phyloP scores from a whole-genome alignment of 2,113 vertebrate species.

The Coracopsis vasa region DNA sequence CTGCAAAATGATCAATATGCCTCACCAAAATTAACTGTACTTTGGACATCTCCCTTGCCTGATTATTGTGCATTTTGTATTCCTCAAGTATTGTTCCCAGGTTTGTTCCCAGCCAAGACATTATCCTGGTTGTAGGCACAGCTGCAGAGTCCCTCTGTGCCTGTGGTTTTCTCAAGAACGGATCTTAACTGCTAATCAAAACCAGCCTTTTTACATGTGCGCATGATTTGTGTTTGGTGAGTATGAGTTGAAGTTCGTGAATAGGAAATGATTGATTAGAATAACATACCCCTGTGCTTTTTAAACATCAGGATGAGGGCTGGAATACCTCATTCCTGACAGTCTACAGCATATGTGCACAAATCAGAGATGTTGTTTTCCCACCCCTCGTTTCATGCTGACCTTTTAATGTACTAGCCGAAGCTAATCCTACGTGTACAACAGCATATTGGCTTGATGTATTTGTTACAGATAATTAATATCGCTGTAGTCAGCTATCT shows the following conservation, averaged over 20 bases:
- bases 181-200: neutral
- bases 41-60: slow-evolving; percentile 44
- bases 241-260: neutral
- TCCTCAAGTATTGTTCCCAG: slow-evolving; percentile 32
- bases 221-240: neutral
- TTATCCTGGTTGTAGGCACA: neutral
- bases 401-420: neutral
- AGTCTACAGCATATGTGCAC: neutral
- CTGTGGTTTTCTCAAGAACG: neutral
- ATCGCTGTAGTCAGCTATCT: neutral
- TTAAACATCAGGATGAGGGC: neutral
- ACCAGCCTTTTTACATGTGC: neutral
- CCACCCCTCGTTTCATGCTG: neutral
- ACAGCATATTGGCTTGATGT: neutral
- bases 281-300: neutral
- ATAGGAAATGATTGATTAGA: neutral
- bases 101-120: neutral
- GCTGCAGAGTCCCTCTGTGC: neutral
- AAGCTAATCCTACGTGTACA: neutral
- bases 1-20: slow-evolving; percentile 64
- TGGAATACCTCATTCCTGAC: neutral
- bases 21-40: slow-evolving; percentile 56
- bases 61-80: slow-evolving; percentile 40
- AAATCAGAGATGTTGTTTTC: neutral
- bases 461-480: slow-evolving; percentile 36